Evolutionary conservation across 2,113 vertebrate genomes (phyloP).

Genomic region (Catharus fuscescens): DNA sequence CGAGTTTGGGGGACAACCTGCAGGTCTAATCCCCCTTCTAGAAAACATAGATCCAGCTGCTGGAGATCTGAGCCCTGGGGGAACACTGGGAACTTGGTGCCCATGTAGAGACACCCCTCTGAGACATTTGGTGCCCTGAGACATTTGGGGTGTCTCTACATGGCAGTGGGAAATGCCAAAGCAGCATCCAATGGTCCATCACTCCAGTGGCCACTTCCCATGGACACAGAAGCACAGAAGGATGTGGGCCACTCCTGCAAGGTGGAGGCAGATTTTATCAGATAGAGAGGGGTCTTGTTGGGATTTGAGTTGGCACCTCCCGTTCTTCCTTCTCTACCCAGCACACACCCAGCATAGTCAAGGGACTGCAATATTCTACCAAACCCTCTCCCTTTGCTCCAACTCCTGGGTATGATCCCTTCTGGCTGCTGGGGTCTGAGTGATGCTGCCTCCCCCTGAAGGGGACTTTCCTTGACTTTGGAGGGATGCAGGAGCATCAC

Average conservation of each 20-base stretch:
- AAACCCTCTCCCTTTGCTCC: neutral
- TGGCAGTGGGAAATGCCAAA: neutral
- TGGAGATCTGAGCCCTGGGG: neutral
- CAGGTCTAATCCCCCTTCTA: neutral
- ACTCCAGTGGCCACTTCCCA: rapidly evolving
- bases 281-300: neutral
- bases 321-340: neutral
- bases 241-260: rapidly evolving
- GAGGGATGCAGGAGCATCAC: neutral
- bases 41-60: rapidly evolving
- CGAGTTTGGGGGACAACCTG: rapidly evolving
- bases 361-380: neutral
- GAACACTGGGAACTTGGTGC: neutral
- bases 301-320: neutral
- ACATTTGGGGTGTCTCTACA: neutral
- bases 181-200: rapidly evolving
- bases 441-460: rapidly evolving
- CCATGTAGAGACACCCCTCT: no score
- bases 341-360: no score
- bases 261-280: neutral
- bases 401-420: neutral
- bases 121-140: neutral
- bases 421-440: neutral
- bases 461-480: rapidly evolving
- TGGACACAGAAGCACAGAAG: neutral